Evolutionary conservation across 2,888 invertebrate genomes (phyloP).

Genomic region (Xylota sylvarum): DNA sequence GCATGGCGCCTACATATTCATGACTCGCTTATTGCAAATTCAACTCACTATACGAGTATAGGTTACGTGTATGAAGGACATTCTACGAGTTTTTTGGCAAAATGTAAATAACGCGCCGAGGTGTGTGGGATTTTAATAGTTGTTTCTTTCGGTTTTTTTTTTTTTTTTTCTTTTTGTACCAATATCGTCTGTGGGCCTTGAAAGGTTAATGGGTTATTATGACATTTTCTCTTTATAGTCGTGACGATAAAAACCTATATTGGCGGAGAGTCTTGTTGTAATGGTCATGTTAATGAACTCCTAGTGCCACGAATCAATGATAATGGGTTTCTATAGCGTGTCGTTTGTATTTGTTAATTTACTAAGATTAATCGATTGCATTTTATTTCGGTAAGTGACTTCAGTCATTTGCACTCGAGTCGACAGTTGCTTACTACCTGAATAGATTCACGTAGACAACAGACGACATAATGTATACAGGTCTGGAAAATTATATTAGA

Average conservation of each 20-base stretch:
- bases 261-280: not conserved
- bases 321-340: constrained; percentile 3
- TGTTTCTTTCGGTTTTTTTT: constrained; percentile 2
- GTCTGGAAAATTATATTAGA: not conserved
- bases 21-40: not conserved
- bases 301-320: constrained; percentile 2
- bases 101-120: constrained; percentile 36
- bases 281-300: constrained; percentile 23
- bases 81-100: not conserved
- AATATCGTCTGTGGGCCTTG: constrained; percentile 42
- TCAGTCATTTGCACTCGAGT: constrained; percentile 7
- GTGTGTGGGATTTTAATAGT: constrained; percentile 6
- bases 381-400: not conserved
- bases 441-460: not conserved
- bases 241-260: constrained; percentile 6
- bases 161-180: constrained; percentile 1
- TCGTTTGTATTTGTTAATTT: not conserved
- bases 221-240: constrained; percentile 28
- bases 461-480: no score
- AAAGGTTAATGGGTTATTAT: constrained; percentile 50
- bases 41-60: not conserved
- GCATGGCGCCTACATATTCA: constrained; percentile 47
- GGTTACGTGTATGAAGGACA: constrained; percentile 33
- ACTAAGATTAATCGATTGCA: not conserved
- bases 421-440: not conserved